Conservation (phyloP, 2,797 vertebrate genomes). For the Acipenser ruthenus region DNA sequence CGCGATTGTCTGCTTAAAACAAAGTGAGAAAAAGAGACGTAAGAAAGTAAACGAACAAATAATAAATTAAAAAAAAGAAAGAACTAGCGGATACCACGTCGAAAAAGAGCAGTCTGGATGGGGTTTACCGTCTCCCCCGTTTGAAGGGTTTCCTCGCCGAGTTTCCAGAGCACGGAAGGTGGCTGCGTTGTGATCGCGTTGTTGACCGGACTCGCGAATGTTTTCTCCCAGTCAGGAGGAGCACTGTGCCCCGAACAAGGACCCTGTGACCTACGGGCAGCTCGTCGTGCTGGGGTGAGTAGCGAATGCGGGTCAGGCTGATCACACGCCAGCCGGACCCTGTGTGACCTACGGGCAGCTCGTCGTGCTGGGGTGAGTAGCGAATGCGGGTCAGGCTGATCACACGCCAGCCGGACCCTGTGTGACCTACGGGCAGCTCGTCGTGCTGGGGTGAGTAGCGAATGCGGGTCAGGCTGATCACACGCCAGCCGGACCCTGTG, state of each 20-base stretch:
- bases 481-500: no score
- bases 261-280: slow-evolving; percentile 90
- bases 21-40: slow-evolving; percentile 26
- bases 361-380: no score
- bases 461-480: no score
- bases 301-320: no score
- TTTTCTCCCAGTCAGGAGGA: slow-evolving; percentile 88
- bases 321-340: no score
- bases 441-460: no score
- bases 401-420: no score
- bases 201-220: slow-evolving; percentile 44
- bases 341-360: no score
- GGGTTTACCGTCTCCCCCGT: slow-evolving; percentile 30
- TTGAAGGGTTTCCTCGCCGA: slow-evolving; percentile 32
- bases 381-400: no score
- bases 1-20: slow-evolving; percentile 34
- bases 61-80: neutral
- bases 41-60: neutral
- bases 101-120: slow-evolving; percentile 30
- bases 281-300: slow-evolving; percentile 88
- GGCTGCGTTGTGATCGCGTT: slow-evolving; percentile 25
- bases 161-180: slow-evolving; percentile 27
- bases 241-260: slow-evolving; percentile 82
- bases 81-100: neutral
- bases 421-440: no score